These are phyloP conservation scores for Salvelinus sp. DNA, from an alignment of 2,113 vertebrate species.

Conservation along the genomic window DNA sequence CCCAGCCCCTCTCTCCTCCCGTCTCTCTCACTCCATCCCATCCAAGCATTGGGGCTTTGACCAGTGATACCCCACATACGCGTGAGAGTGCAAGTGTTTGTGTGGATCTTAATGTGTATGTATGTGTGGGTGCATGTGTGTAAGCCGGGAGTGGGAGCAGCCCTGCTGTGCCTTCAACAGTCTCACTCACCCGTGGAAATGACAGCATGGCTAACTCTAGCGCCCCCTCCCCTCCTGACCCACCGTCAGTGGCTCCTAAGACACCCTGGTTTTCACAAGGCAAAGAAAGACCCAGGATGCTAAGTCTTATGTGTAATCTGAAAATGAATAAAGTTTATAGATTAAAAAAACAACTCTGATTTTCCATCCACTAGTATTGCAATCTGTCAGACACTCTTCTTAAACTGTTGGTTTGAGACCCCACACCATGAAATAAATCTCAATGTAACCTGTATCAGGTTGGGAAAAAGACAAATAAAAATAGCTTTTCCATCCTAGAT, in stretches of 20 bases:
- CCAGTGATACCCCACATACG: constrained; percentile 50
- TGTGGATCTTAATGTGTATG: constrained; percentile 25
- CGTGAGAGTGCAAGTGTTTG: constrained; percentile 37
- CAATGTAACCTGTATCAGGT: constrained; percentile 62
- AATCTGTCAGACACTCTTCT: constrained; percentile 39
- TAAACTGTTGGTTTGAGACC: constrained; percentile 43
- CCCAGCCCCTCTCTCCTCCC: constrained; percentile 28
- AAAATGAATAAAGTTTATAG: constrained; percentile 32
- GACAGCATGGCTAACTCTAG: constrained; percentile 46
- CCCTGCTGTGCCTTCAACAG: constrained; percentile 68
- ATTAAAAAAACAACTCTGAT: constrained; percentile 37
- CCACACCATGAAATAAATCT: constrained; percentile 29
- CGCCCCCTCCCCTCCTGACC: background rate
- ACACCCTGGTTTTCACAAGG: constrained; percentile 45
- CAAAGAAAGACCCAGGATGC: constrained; percentile 52
- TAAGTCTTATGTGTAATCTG: constrained; percentile 33
- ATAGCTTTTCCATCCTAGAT: constrained; percentile 54
- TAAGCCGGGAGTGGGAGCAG: constrained; percentile 64
- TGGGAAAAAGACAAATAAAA: constrained; percentile 42
- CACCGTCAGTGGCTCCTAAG: constrained; percentile 26
- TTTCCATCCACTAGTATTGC: constrained; percentile 41
- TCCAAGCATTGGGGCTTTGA: constrained; percentile 37
- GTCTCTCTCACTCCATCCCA: constrained; percentile 24
- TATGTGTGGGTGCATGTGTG: constrained; percentile 31
- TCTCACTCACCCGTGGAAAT: constrained; percentile 20